A percentile compares a stretch with the other conserved stretches of the same genome.
phyloP scores from a whole-genome alignment of 2,797 vertebrate species.

The Vireo griseus region DNA sequence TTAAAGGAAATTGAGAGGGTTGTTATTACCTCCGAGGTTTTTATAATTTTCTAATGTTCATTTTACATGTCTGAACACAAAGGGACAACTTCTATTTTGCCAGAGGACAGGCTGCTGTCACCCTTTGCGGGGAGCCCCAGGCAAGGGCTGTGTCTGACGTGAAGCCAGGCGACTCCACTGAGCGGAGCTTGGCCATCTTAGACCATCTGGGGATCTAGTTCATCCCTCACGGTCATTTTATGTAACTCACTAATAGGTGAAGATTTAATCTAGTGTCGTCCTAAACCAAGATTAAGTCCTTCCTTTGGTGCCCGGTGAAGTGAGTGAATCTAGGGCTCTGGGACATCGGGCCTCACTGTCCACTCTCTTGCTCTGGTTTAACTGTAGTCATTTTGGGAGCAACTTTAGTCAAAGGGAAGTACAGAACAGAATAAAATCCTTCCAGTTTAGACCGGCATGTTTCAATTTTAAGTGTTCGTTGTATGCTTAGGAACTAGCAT shows the following conservation, averaged over 20 bases:
- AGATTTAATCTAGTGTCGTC: background rate
- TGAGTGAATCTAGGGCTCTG: fast-evolving
- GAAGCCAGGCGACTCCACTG: background rate
- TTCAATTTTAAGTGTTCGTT: background rate
- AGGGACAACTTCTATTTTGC: background rate
- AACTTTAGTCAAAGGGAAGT: background rate
- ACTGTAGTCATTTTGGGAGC: background rate
- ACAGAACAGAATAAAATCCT: background rate
- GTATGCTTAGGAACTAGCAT: background rate
- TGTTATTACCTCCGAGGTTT: background rate
- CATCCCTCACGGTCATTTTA: background rate
- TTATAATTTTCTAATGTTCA: background rate
- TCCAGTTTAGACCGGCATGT: background rate
- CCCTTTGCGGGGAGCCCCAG: background rate
- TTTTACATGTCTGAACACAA: background rate
- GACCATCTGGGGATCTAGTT: background rate
- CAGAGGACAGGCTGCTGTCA: background rate
- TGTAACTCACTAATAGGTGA: background rate
- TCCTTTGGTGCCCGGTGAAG: background rate
- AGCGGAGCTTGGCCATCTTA: background rate
- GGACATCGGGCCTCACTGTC: fast-evolving
- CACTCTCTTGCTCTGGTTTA: background rate
- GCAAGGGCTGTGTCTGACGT: background rate
- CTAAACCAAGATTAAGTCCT: background rate
- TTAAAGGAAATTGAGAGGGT: background rate